Evolutionary conservation across 2,797 vertebrate species (phyloP).

Genomic region (Synaphobranchus kaupii): DNA sequence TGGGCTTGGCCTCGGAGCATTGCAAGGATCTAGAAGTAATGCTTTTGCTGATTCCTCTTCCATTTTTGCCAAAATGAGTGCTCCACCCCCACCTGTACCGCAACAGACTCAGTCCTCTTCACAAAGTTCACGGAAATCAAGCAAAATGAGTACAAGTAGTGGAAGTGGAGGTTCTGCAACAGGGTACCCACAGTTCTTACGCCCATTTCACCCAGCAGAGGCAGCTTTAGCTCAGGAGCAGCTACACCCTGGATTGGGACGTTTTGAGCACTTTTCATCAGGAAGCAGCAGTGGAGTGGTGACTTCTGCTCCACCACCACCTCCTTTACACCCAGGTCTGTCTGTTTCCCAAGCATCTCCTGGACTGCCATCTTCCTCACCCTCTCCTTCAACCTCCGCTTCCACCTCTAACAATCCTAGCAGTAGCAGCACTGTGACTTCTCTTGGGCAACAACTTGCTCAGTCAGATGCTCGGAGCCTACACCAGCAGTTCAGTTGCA

Average conservation of each 20-base stretch:
- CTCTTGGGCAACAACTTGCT: conserved; percentile 63
- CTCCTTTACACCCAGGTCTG: conserved; percentile 75
- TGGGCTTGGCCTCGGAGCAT: conserved; percentile 73
- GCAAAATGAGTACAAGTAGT: conserved; percentile 68
- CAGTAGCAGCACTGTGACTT: conserved; percentile 68
- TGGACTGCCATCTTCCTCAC: conserved; percentile 70
- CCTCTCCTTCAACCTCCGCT: conserved; percentile 71
- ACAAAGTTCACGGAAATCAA: conserved; percentile 78
- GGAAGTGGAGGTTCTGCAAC: conserved; percentile 64
- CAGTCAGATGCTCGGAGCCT: conserved; percentile 80
- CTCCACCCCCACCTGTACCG: conserved; percentile 70
- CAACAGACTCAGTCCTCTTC: conserved; percentile 77
- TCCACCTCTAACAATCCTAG: conserved; percentile 72
- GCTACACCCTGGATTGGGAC: conserved; percentile 78
- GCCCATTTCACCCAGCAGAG: conserved; percentile 79
- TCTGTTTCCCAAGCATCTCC: conserved; percentile 75
- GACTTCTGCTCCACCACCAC: conserved; percentile 70
- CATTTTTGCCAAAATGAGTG: conserved; percentile 78
- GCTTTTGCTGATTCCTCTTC: conserved; percentile 78
- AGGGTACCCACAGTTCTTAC: conserved; percentile 78
- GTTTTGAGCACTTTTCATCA: conserved; percentile 70
- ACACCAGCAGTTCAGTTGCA: conserved; percentile 84
- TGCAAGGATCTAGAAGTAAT: conserved; percentile 74
- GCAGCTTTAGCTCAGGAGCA: conserved; percentile 79
- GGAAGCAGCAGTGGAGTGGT: conserved; percentile 69